These are phyloP conservation scores for Pagetopsis macropterus DNA, from an alignment of 2,797 vertebrate genomes.

Conservation along the genomic window DNA sequence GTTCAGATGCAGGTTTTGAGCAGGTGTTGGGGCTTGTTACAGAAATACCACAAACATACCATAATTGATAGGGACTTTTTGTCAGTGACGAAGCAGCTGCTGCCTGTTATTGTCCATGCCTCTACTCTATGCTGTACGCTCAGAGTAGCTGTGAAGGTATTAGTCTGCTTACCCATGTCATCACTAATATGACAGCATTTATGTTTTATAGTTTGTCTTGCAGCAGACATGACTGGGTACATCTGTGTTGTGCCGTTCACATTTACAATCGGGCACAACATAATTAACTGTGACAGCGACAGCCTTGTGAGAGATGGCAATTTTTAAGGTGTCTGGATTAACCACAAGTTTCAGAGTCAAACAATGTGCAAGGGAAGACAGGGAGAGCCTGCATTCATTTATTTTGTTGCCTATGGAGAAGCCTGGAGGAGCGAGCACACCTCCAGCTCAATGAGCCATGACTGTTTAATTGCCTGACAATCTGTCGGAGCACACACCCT, in stretches of 20 bases:
- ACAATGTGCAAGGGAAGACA: constrained; percentile 46
- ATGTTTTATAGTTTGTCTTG: constrained; percentile 37
- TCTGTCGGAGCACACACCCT: constrained; percentile 79
- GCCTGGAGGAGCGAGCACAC: constrained; percentile 71
- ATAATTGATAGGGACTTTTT: constrained; percentile 9
- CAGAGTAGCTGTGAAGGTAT: constrained; percentile 25
- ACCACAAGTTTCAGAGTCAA: constrained; percentile 58
- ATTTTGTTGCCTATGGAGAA: constrained; percentile 65
- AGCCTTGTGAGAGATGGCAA: constrained; percentile 62
- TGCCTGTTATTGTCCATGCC: constrained; percentile 17
- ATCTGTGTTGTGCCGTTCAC: constrained; percentile 64
- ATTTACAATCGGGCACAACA: constrained; percentile 60
- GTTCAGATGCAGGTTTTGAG: constrained; percentile 16
- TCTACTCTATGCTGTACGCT: background rate
- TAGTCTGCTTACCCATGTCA: constrained; percentile 33
- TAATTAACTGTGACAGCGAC: constrained; percentile 75
- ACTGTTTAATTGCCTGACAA: constrained; percentile 84
- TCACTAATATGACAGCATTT: constrained; percentile 54
- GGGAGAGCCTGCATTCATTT: constrained; percentile 57
- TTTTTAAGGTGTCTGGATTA: constrained; percentile 66
- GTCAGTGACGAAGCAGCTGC: constrained; percentile 24
- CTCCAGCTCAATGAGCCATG: constrained; percentile 81
- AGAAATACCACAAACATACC: constrained; percentile 9
- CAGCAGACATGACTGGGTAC: constrained; percentile 33
- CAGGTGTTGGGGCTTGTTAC: constrained; percentile 2